phyloP scores from a whole-genome alignment of 2,888 invertebrate genomes.

The Phaonia tiefii region DNA sequence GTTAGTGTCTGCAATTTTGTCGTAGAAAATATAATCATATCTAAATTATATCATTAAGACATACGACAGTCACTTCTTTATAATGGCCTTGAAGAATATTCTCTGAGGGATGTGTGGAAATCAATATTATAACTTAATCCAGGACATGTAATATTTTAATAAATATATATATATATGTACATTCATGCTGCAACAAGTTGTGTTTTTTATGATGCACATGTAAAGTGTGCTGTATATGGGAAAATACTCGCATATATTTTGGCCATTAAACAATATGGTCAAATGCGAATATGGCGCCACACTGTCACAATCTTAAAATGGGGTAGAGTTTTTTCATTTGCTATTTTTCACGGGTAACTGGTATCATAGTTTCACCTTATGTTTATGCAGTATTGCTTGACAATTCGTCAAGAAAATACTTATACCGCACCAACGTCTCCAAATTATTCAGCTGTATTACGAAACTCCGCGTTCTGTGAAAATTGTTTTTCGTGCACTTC shows the following conservation, averaged over 20 bases:
- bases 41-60: neutral
- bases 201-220: conserved; percentile 39
- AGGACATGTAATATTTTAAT: neutral
- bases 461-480: no score
- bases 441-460: no score
- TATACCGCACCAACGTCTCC: no score
- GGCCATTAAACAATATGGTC: conserved; percentile 35
- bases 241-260: conserved; percentile 10
- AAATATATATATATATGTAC: conserved; percentile 44
- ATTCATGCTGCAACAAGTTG: conserved; percentile 50
- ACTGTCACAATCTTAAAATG: neutral
- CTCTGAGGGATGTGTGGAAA: no score
- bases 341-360: no score
- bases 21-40: neutral
- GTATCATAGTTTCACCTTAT: no score
- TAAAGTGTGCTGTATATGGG: conserved; percentile 9
- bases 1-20: neutral
- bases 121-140: neutral
- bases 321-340: no score
- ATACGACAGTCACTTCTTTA: conserved; percentile 1
- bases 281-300: conserved; percentile 51
- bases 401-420: no score
- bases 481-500: no score
- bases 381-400: no score
- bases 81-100: no score